Percentiles rank a stretch among this genome's conserved stretches.
phyloP scores from a whole-genome alignment of 2,888 invertebrate species.

The Scrobipalpa atriplicella region DNA sequence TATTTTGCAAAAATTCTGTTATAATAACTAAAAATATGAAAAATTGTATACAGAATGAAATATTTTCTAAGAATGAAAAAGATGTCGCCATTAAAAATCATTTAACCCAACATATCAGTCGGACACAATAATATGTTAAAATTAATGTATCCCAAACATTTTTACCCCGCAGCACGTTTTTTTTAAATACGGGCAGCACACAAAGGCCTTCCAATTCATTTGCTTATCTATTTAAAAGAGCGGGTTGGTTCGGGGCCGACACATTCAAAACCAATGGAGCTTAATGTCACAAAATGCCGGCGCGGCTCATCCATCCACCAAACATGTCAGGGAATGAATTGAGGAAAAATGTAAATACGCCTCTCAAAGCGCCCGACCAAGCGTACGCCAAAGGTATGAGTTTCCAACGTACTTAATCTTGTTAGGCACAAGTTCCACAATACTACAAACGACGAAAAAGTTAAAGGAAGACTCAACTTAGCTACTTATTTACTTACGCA shows the following conservation, averaged over 20 bases:
- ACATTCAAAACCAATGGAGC: slow-evolving; percentile 79
- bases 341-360: slow-evolving; percentile 66
- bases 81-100: slow-evolving; percentile 41
- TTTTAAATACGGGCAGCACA: slow-evolving; percentile 58
- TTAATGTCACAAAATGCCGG: slow-evolving; percentile 77
- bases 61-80: slow-evolving; percentile 30
- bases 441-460: slow-evolving; percentile 9
- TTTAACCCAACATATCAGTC: slow-evolving; percentile 38
- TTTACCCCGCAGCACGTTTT: slow-evolving; percentile 48
- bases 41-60: neutral
- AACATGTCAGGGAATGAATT: slow-evolving; percentile 61
- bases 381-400: slow-evolving; percentile 42
- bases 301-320: slow-evolving; percentile 66
- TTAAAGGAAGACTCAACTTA: slow-evolving; percentile 9
- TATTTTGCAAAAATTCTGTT: neutral
- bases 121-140: slow-evolving; percentile 42
- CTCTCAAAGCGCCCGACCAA: slow-evolving; percentile 55
- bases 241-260: slow-evolving; percentile 61
- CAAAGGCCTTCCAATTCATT: slow-evolving; percentile 80
- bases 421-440: slow-evolving; percentile 27
- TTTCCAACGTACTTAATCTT: slow-evolving; percentile 40
- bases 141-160: slow-evolving; percentile 53
- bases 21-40: neutral
- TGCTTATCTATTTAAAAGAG: slow-evolving; percentile 79
- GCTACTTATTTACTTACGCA: slow-evolving; percentile 25